Evolutionary conservation across 2,797 vertebrate species (phyloP).

Genomic region (Dermochelys coriacea): DNA sequence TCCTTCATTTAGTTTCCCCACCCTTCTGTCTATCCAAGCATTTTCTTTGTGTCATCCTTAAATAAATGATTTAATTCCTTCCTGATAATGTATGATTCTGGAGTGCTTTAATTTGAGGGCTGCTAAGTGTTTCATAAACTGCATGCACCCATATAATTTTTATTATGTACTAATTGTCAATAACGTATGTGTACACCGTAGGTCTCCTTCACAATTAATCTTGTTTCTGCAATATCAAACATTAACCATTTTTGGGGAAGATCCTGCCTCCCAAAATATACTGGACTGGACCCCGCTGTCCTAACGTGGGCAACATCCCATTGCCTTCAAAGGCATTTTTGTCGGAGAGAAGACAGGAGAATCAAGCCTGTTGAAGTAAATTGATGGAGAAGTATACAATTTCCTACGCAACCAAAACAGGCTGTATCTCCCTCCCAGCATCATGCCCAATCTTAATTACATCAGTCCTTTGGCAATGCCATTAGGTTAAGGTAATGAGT

Average conservation of each 20-base stretch:
- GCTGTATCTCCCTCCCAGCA: background rate
- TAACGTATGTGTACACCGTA: background rate
- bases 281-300: background rate
- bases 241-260: background rate
- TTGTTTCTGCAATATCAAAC: background rate
- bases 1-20: background rate
- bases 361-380: background rate
- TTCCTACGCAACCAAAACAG: background rate
- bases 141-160: fast-evolving
- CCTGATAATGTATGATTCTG: background rate
- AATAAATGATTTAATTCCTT: background rate
- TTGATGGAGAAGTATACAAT: fast-evolving
- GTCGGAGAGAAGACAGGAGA: background rate
- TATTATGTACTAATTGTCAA: background rate
- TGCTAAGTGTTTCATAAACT: background rate
- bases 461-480: background rate
- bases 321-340: background rate
- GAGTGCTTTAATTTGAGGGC: conserved; percentile 12
- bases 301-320: background rate
- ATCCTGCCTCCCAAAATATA: background rate
- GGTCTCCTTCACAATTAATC: background rate
- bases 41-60: conserved; percentile 4
- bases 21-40: background rate
- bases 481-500: background rate
- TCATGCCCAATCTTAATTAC: fast-evolving